Evolutionary conservation across 2,888 invertebrate genomes (phyloP).

Genomic region (Pristionchus entomophagus): DNA sequence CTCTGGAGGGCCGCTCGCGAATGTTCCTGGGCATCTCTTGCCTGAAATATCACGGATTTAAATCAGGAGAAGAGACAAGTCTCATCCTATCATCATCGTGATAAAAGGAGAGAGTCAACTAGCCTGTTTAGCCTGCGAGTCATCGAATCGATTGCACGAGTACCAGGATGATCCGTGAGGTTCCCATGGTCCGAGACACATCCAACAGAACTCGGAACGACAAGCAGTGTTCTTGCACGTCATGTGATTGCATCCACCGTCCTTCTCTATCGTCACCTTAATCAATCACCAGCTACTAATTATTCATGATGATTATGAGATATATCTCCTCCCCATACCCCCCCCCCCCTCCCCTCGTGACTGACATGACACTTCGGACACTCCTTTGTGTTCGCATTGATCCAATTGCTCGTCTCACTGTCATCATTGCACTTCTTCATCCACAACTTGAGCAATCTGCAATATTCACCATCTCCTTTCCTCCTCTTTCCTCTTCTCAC

Average conservation of each 20-base stretch:
- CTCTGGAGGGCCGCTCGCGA: slow-evolving; percentile 94
- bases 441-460: slow-evolving; percentile 90
- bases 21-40: slow-evolving; percentile 19
- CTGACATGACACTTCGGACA: slow-evolving; percentile 93
- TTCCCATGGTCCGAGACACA: slow-evolving; percentile 98
- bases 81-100: too few relatives aligned
- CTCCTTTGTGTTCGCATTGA: slow-evolving; percentile 98
- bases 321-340: too few relatives aligned
- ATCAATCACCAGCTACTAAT: neutral
- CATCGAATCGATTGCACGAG: slow-evolving; percentile 50
- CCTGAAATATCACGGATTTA: neutral
- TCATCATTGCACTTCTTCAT: slow-evolving; percentile 99
- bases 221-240: slow-evolving; percentile 98
- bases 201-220: slow-evolving; percentile 99
- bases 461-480: neutral
- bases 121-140: slow-evolving; percentile 34
- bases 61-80: too few relatives aligned
- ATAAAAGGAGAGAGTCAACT: neutral
- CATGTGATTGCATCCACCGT: slow-evolving; percentile 99
- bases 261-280: slow-evolving; percentile 81
- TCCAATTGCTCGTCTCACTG: slow-evolving; percentile 99
- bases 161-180: slow-evolving; percentile 83
- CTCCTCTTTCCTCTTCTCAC: neutral
- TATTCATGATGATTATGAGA: too few relatives aligned
- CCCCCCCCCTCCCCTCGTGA: too few relatives aligned